Base-by-base conservation (phyloP, 2,797 vertebrate species). In the Chelonia mydas region DNA sequence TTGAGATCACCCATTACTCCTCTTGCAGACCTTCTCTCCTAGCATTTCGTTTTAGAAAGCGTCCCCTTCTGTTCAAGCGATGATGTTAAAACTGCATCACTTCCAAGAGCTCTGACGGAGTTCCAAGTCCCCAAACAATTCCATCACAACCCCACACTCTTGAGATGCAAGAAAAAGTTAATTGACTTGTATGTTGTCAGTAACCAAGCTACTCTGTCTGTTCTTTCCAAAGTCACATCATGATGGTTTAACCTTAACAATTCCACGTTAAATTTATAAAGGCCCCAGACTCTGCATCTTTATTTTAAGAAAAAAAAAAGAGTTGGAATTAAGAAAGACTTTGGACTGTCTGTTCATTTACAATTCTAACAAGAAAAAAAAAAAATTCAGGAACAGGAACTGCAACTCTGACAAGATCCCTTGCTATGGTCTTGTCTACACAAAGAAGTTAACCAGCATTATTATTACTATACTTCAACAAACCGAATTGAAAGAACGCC, bases 381-480 rank as follows among this genome's bases (percentile, higher is more conserved):
- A n/a, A 65, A 33, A 21, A 95, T 3, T 13, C 16, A 53, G 0
- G 1, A 95, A 90, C 4, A 76, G 54, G 61, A 95, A 93, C 25
- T 0, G 0, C 87, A 94, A 81, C 85, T 37, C 21, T 33, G 85
- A 17, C 74, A 51, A n/a, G 59, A 86, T 31, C 95, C 68, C 87
- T 27, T 1, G 5, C 11, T 6, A 59, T 31, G 57, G 27, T 0
- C 61, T 13, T 13, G 21, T 72, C 9, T 41, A 37, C 21, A 72
- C 50, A 83, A 61, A 76, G 85, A 93, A 87, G 90, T 87, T 86
- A 89, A 80, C 81, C 13, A 28, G 25, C 3, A 19, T 72, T 83
- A 83, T 85, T 90, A 72, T 10, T n/a, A 59, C 12, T 13, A 59
- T 59, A 31, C 12, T 59, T 59, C 27, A 54, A 54, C 1, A 8